These are phyloP conservation scores for Ceratina australensis DNA, from an alignment of 1,140 invertebrate genomes.

Conservation along the genomic window DNA sequence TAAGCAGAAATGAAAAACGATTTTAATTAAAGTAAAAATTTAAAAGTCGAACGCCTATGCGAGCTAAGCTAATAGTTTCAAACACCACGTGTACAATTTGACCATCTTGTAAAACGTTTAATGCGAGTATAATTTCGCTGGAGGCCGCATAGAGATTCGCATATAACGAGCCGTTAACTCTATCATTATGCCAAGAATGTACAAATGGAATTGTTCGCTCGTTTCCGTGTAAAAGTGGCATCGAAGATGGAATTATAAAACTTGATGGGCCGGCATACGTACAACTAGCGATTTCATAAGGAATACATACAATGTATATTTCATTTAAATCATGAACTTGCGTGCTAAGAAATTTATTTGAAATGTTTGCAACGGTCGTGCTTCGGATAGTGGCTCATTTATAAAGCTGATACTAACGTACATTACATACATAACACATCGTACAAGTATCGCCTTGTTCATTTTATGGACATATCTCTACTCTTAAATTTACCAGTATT, in stretches of 20 bases:
- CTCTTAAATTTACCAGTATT: too few species aligned
- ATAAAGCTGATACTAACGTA: background rate
- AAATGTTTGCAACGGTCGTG: background rate
- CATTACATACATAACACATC: too few species aligned
- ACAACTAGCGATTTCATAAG: background rate
- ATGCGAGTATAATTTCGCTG: slow-evolving; percentile 27
- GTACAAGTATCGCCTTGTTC: background rate
- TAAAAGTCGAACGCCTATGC: too few species aligned
- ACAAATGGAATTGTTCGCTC: slow-evolving; percentile 8
- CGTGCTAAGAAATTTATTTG: background rate
- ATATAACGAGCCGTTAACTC: slow-evolving; percentile 24
- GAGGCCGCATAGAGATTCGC: background rate
- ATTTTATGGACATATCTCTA: background rate
- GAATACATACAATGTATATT: slow-evolving; percentile 9
- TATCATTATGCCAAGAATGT: slow-evolving; percentile 22
- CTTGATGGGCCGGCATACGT: too few species aligned
- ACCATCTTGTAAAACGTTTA: slow-evolving; percentile 4
- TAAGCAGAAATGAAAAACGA: too few species aligned
- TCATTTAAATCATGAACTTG: slow-evolving; percentile 14
- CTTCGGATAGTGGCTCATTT: background rate
- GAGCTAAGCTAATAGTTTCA: background rate
- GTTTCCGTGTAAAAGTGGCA: slow-evolving; percentile 11
- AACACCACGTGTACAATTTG: background rate
- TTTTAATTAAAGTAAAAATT: too few species aligned
- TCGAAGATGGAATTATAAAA: slow-evolving; percentile 28